Evolutionary conservation across 2,113 vertebrate species (phyloP), one percentile per base, ranked within the genome.

Genomic region (Synchiropus splendidus): DNA sequence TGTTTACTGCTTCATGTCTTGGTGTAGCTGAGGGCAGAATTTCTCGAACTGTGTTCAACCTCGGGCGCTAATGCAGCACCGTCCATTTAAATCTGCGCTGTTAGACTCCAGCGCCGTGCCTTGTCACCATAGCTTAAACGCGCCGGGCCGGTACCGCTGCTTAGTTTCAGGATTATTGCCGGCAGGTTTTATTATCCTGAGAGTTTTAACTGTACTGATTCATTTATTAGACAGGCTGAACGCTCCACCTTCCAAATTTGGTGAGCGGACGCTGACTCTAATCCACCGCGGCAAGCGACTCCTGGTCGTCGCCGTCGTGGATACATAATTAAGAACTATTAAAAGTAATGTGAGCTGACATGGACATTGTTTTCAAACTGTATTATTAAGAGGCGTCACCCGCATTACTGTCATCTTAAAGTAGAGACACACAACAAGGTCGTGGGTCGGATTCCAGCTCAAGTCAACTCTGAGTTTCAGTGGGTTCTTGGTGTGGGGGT

Each of bases 31-130:
- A 16, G 52, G 55, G 64, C 53, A 49, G 66, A 70, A 53, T 76
- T 74, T 67, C 73, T 59, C 41, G 46, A 78, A 67, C 58, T 57
- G 57, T 44, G 64, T 47, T 47, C 61, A 49, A 72, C 75, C 75
- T 57, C 45, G 1, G 69, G 77, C 61, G 41, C 54, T 56, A 52
- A 76, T 72, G 67, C 74, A 73, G 57, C 70, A 73, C 66, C 67
- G 64, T 38, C 52, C 71, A 73, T 73, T 67, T 58, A 13, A 1
- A 6, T 65, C 70, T 59, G 62, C 58, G 57, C 38, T 44, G 58
- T 54, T 67, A 54, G 60, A 54, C 34, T 13, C 32, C 32, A 48
- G 62, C 58, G 68, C 38, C 36, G 45, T 49, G 63, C 11, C 56
- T 56, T 61, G 61, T 75, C 58, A 56, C 54, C 68, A 51, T 33